Evolutionary conservation across 2,113 vertebrate genomes (phyloP).

Genomic region (Dolichallabes microphthalmus): DNA sequence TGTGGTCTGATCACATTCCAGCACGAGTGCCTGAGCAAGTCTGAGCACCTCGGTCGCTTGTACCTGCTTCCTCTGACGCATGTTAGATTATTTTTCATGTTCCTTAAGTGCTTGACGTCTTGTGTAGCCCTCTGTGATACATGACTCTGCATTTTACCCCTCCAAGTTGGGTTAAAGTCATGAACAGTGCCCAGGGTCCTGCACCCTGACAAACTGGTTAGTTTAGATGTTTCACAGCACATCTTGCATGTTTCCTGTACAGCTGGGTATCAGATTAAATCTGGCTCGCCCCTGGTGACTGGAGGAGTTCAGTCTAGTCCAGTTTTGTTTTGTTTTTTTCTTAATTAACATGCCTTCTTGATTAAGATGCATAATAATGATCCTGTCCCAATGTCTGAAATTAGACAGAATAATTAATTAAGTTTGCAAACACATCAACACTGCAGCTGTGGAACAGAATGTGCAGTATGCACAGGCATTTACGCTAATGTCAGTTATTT

Average conservation of each 20-base stretch:
- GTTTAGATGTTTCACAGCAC: not conserved
- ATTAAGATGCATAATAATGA: not conserved
- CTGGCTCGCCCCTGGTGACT: not conserved
- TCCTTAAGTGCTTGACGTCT: not conserved
- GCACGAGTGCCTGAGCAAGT: not conserved
- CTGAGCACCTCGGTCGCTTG: not conserved
- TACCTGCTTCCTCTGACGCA: not conserved
- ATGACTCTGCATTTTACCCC: not conserved
- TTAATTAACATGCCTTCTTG: not conserved
- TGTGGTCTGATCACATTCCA: slow-evolving; percentile 47
- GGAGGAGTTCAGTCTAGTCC: too few relatives aligned
- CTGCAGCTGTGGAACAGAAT: too few relatives aligned
- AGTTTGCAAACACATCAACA: not conserved
- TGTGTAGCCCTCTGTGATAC: fast-evolving
- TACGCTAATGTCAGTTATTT: not conserved
- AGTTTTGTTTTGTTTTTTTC: too few relatives aligned
- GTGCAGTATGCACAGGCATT: not conserved
- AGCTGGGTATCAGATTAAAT: not conserved
- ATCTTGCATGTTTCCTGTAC: not conserved
- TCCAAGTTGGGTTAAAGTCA: fast-evolving
- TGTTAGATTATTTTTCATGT: too few relatives aligned
- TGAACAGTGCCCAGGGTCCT: not conserved
- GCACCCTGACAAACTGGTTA: not conserved
- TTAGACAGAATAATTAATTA: not conserved
- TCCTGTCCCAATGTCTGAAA: not conserved